A percentile compares a stretch with the other conserved stretches of the same genome.
Conservation (phyloP, 2,888 invertebrate genomes). For the Dimorphilus gyrociliatus region DNA sequence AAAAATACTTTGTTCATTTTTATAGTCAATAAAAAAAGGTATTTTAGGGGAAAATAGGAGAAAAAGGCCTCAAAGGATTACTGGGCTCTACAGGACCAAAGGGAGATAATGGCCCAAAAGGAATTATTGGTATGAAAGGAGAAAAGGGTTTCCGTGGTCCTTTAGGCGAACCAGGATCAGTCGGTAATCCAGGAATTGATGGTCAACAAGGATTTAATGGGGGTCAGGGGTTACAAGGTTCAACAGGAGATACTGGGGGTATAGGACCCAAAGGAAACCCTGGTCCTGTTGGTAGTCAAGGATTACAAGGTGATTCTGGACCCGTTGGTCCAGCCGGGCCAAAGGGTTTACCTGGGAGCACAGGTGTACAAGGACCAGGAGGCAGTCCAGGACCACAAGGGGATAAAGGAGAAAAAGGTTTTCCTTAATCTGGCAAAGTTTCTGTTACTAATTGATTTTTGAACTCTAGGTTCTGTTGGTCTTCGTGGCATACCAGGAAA, state of each 20-base stretch:
- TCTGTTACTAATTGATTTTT: too few species aligned
- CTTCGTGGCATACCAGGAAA: too few species aligned
- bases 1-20: too few species aligned
- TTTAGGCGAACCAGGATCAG: constrained; percentile 1
- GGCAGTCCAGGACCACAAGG: too few species aligned
- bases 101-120: constrained; percentile 2
- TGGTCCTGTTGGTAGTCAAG: too few species aligned
- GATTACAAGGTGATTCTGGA: constrained; percentile 1
- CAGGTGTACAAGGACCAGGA: too few species aligned
- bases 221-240: neutral
- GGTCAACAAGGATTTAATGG: constrained; percentile 1
- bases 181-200: constrained; percentile 1
- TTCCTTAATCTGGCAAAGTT: too few species aligned
- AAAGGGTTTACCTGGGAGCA: too few species aligned
- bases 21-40: constrained; percentile 1
- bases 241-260: constrained; percentile 3
- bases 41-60: constrained; percentile 1
- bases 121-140: constrained; percentile 1
- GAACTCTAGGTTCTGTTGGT: too few species aligned
- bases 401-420: too few species aligned
- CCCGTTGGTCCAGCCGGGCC: constrained; percentile 1
- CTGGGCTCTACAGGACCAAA: constrained; percentile 2
- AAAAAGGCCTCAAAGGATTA: constrained; percentile 1
- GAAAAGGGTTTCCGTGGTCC: constrained; percentile 1
- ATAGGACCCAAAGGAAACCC: constrained; percentile 2